Evolutionary conservation across 2,888 invertebrate genomes (phyloP).

Genomic region (Trissolcus brochymenae): DNA sequence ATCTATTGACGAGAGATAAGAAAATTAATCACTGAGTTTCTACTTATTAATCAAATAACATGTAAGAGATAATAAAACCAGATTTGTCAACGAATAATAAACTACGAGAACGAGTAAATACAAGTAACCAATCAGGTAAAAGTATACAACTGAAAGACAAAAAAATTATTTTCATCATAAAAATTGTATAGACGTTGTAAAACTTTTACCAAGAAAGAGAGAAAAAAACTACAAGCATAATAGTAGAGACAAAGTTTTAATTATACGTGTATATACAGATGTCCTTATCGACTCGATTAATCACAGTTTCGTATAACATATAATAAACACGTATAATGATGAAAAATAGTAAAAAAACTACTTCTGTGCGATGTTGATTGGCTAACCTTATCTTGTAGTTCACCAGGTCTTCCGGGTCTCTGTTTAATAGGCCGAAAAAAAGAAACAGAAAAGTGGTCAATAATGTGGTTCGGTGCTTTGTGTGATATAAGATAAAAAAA

Average conservation of each 20-base stretch:
- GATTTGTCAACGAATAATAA: slow-evolving; percentile 2
- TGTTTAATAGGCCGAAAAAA: slow-evolving; percentile 80
- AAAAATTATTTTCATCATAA: neutral
- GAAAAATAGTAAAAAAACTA: slow-evolving; percentile 51
- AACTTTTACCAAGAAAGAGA: slow-evolving; percentile 32
- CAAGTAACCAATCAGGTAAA: slow-evolving; percentile 18
- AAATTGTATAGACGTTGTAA: neutral
- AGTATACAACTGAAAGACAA: slow-evolving; percentile 12
- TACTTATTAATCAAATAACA: slow-evolving; percentile 45
- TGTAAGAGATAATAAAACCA: slow-evolving; percentile 32
- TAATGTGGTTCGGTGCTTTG: slow-evolving; percentile 27
- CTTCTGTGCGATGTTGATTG: slow-evolving; percentile 50
- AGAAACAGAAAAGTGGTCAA: slow-evolving; percentile 60
- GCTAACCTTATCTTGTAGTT: slow-evolving; percentile 86
- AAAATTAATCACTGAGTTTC: slow-evolving; percentile 18
- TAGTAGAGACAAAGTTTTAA: slow-evolving; percentile 18
- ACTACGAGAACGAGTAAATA: slow-evolving; percentile 1
- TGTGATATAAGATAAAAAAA: slow-evolving; percentile 19
- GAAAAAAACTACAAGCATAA: slow-evolving; percentile 1
- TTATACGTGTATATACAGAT: slow-evolving; percentile 45
- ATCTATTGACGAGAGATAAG: slow-evolving; percentile 14
- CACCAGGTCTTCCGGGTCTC: slow-evolving; percentile 86
- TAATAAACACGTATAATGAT: slow-evolving; percentile 49
- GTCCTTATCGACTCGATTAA: slow-evolving; percentile 54
- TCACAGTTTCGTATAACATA: slow-evolving; percentile 54